phyloP scores from a whole-genome alignment of 2,797 vertebrate species.

The Spheniscus humboldti region DNA sequence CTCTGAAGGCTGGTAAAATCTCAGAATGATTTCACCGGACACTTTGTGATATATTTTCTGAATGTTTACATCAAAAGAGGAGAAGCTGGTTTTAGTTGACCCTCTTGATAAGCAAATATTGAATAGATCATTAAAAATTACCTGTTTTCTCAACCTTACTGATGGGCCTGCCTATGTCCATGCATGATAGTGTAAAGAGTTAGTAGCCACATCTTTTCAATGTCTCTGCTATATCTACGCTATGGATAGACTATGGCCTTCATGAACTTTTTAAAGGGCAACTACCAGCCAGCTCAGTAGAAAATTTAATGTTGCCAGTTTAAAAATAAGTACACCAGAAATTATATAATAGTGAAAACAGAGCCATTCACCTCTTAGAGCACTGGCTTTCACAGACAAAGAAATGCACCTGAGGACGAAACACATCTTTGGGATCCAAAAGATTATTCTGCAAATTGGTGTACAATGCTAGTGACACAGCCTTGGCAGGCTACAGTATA shows the following conservation, averaged over 20 bases:
- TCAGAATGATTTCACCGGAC: background rate
- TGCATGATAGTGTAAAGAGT: background rate
- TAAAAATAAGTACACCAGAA: background rate
- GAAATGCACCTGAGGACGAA: background rate
- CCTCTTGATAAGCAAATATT: background rate
- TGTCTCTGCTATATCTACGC: background rate
- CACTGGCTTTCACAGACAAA: background rate
- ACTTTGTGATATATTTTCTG: background rate
- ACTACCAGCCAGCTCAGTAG: background rate
- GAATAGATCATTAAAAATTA: background rate
- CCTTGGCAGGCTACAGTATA: background rate
- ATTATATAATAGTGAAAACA: background rate
- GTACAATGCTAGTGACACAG: background rate
- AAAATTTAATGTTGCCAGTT: background rate
- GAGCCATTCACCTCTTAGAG: background rate
- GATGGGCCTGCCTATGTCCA: background rate
- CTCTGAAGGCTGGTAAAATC: background rate
- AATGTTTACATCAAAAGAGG: background rate
- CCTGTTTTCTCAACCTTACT: background rate
- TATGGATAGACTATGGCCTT: background rate
- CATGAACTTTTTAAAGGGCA: background rate
- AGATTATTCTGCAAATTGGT: background rate
- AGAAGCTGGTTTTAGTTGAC: background rate
- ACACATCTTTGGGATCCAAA: background rate
- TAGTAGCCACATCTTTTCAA: background rate